A percentile compares a stretch with the other conserved stretches of the same genome.
phyloP scores from a whole-genome alignment of 2,797 vertebrate species.

The Mionectes olivaceus region DNA sequence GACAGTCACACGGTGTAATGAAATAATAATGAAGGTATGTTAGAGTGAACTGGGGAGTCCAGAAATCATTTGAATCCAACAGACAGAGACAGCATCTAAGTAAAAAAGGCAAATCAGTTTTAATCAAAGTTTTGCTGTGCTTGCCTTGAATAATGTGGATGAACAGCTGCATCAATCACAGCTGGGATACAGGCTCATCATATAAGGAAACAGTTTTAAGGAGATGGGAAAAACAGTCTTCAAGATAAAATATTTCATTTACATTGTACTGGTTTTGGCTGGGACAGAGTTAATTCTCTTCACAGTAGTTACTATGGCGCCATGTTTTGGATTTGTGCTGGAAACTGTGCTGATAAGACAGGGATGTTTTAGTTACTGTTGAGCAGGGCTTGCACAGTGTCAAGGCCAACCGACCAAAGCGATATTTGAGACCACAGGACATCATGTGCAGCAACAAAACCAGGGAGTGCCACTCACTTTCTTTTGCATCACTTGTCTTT shows the following conservation, averaged over 20 bases:
- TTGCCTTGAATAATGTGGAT: not conserved
- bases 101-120: not conserved
- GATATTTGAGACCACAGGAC: not conserved
- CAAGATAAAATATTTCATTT: not conserved
- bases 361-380: not conserved
- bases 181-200: not conserved
- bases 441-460: not conserved
- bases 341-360: not conserved
- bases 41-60: not conserved
- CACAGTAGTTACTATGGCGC: rapidly evolving
- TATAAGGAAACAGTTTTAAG: not conserved
- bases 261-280: not conserved
- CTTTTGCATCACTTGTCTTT: not conserved
- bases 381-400: not conserved
- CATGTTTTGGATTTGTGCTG: not conserved
- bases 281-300: not conserved
- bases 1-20: not conserved
- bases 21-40: slow-evolving; percentile 53
- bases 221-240: not conserved
- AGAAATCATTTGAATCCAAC: slow-evolving; percentile 5
- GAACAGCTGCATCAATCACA: not conserved
- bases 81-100: not conserved
- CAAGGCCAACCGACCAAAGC: not conserved
- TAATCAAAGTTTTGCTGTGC: not conserved
- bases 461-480: not conserved